Evolutionary conservation across 2,797 vertebrate genomes (phyloP).

Genomic region (Petrocephalus sullivani): DNA sequence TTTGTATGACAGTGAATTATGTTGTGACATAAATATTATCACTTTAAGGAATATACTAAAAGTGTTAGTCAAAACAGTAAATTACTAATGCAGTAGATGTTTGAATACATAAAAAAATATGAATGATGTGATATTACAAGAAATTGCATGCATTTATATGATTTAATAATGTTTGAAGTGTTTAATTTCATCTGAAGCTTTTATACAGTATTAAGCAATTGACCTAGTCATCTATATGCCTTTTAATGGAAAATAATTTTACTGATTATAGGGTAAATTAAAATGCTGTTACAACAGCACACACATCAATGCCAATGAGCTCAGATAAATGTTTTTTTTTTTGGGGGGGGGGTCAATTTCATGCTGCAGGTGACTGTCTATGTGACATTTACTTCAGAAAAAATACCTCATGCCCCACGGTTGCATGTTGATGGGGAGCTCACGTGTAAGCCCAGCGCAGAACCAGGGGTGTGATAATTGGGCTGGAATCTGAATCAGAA

Average conservation of each 20-base stretch:
- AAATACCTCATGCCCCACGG: neutral
- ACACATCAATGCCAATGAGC: neutral
- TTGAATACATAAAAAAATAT: neutral
- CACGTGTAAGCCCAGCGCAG: neutral
- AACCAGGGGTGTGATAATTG: constrained; percentile 3
- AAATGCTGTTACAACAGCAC: neutral
- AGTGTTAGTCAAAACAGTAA: neutral
- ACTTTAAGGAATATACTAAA: neutral
- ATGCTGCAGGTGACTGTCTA: neutral
- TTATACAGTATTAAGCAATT: constrained; percentile 3
- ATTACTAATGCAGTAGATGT: neutral
- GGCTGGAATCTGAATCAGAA: constrained; percentile 8
- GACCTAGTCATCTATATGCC: neutral
- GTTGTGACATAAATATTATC: neutral
- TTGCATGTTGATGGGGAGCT: neutral
- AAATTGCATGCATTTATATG: no score
- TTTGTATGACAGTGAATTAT: neutral
- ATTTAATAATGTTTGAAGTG: neutral
- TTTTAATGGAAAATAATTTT: neutral
- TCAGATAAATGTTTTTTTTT: neutral
- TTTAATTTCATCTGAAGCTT: neutral
- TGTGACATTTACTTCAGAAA: neutral
- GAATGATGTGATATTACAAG: no score
- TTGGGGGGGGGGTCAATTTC: neutral
- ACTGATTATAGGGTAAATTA: neutral